Base-by-base conservation (phyloP, 1,140 invertebrate species). In the Brachionus angularis region DNA sequence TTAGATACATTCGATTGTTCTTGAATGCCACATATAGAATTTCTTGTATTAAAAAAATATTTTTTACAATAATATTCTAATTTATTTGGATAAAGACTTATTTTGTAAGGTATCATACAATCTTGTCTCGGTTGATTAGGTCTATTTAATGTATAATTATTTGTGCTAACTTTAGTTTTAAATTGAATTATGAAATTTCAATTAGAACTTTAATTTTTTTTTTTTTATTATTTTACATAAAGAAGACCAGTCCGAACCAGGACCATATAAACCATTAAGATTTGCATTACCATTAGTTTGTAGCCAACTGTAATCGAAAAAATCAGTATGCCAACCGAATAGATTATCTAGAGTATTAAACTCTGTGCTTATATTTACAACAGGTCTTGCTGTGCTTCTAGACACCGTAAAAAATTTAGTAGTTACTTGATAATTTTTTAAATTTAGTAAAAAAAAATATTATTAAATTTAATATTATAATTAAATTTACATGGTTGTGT, bases 201-300 rank as follows among this genome's bases (percentile, higher is more conserved):
- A n/a, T n/a, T n/a, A n/a, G n/a, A n/a, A n/a, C n/a, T n/a, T n/a
- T n/a, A n/a, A n/a, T n/a, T n/a, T n/a, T n/a, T n/a, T n/a, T n/a
- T n/a, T n/a, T n/a, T n/a, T n/a, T n/a, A n/a, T n/a, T n/a, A n/a
- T n/a, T n/a, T n/a, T n/a, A n/a, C n/a, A n/a, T n/a, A n/a, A 39
- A n/a, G 53, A 58, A 18, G 53, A 58, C 53, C 53, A 58, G 31
- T 58, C 53, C 25, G 53, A 58, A 12, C 33, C 53, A 12, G 53
- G 53, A 14, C 53, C 53, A 14, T 25, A 29, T 14, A 23, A 23
- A 12, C 53, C 53, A 29, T 36, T 4, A n/a, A 58, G 5, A 16
- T 58, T 58, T 5, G 27, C 23, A 5, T 23, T 21, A 18, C 53
- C 53, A 29, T 58, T 23, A 29, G 18, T 36, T 58, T 58, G 53